Base-by-base conservation (phyloP, 2,888 invertebrate species). In the Rhagophthalmus giganteus region DNA sequence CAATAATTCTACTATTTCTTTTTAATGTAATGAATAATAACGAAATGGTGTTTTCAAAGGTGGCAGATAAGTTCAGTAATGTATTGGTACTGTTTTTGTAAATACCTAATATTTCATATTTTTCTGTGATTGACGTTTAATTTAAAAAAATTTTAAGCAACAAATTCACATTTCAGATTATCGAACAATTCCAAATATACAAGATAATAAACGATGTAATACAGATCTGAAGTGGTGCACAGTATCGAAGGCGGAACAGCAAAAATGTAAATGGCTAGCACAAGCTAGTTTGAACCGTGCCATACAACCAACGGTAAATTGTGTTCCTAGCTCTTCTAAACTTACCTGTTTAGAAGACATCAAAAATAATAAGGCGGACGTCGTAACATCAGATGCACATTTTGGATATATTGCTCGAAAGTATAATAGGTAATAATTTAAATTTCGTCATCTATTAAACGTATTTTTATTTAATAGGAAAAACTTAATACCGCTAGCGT, bases 381-480 rank as follows among this genome's bases (percentile, higher is more conserved):
- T 86, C 54, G 78, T 83, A 7, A 78, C 80, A 0, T 76, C 81
- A 2, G 81, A 83, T 10, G 81, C 85, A 0, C 82, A 85, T 63
- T 83, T 81, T 50, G 85, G 85, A 47, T 82, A 79, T 57, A 61
- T 84, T 12, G 83, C 84, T 0, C 78, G 84, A 67, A 76, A 77
- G 85, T n/a, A n/a, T n/a, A n/a, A n/a, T n/a, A n/a, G n/a, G n/a
- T 85, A 65, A 78, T n/a, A 2, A 6, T 25, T 16, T 10, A 10
- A 4, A n/a, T 24, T 25, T 10, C 26, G 8, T 10, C 2, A 34
- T 34, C 16, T 32, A 2, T 2, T 14, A 9, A 13, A 24, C n/a
- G 1, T n/a, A 7, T 11, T 9, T 13, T 11, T 6, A n/a, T 15
- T 26, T 20, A n/a, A 16, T 48, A 85, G 85, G 15, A 77, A 79